Evolutionary conservation across 2,888 invertebrate genomes (phyloP).

Genomic region (Caenorhabditis angaria): DNA sequence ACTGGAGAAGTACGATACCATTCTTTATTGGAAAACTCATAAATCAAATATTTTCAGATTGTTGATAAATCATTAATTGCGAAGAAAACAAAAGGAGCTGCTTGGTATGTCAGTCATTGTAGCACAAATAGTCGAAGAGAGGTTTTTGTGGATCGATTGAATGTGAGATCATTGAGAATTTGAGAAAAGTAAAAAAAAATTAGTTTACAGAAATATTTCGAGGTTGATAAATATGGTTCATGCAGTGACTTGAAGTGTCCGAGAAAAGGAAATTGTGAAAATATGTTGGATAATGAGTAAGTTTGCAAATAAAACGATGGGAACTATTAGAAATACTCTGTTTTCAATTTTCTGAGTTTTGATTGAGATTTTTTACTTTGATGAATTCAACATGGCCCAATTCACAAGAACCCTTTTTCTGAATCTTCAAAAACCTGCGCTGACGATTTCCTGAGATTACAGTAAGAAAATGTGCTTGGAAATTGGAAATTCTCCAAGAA

Average conservation of each 20-base stretch:
- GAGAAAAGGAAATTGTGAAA: slow-evolving; percentile 57
- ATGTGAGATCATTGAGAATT: slow-evolving; percentile 49
- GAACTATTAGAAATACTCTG: too few relatives aligned
- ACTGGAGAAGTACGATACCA: slow-evolving; percentile 14
- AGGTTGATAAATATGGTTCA: slow-evolving; percentile 67
- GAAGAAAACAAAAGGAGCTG: slow-evolving; percentile 60
- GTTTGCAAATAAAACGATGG: slow-evolving; percentile 9
- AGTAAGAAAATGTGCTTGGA: too few relatives aligned
- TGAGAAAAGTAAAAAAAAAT: slow-evolving; percentile 10
- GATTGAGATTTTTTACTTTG: not conserved
- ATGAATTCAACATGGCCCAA: too few relatives aligned
- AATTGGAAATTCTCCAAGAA: too few relatives aligned
- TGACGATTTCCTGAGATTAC: too few relatives aligned
- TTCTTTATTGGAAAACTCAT: too few relatives aligned
- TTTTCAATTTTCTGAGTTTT: too few relatives aligned
- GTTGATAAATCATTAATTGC: slow-evolving; percentile 30
- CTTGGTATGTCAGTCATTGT: slow-evolving; percentile 71
- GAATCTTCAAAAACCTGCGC: not conserved
- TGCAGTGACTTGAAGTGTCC: slow-evolving; percentile 65
- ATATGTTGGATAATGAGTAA: slow-evolving; percentile 62
- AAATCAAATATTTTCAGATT: slow-evolving; percentile 20
- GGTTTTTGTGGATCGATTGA: slow-evolving; percentile 50
- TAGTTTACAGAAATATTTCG: slow-evolving; percentile 51
- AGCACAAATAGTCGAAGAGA: slow-evolving; percentile 61
- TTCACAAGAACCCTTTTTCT: too few relatives aligned